These are phyloP conservation scores for Teleogryllus oceanicus DNA, from an alignment of 2,888 invertebrate species.

Conservation along the genomic window DNA sequence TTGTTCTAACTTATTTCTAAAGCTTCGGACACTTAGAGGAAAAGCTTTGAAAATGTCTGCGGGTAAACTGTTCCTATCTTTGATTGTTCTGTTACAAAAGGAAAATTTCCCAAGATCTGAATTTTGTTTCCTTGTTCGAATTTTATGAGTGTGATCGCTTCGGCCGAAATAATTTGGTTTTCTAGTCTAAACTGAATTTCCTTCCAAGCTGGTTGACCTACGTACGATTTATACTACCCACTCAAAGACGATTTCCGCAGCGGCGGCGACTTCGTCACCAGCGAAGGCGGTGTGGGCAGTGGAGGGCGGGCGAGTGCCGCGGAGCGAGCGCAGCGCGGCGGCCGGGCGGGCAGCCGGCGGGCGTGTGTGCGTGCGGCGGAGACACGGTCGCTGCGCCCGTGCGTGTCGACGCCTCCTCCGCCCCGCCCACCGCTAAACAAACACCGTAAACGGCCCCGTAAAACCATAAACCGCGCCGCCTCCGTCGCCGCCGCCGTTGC, in stretches of 20 bases:
- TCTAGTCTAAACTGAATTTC: no score
- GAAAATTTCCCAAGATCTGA: no score
- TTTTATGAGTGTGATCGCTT: no score
- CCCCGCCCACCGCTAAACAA: background rate
- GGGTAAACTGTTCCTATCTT: no score
- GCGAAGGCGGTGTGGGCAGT: background rate
- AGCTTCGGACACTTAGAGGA: no score
- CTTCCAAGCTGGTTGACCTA: no score
- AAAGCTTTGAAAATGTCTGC: no score
- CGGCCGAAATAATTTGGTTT: no score
- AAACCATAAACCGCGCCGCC: background rate
- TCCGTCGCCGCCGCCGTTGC: background rate
- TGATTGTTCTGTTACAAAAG: no score
- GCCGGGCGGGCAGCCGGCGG: background rate
- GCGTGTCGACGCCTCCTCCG: background rate
- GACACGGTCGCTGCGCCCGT: background rate
- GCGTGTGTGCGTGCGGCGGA: background rate
- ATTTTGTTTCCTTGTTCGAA: no score
- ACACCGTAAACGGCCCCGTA: slow-evolving; percentile 18
- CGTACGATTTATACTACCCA: no score
- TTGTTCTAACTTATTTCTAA: no score
- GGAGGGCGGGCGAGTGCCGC: background rate
- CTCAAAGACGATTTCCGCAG: background rate
- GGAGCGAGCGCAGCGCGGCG: background rate
- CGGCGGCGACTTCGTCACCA: background rate